Evolutionary conservation across 2,113 vertebrate species (phyloP).

Genomic region (Camelus dromedarius): DNA sequence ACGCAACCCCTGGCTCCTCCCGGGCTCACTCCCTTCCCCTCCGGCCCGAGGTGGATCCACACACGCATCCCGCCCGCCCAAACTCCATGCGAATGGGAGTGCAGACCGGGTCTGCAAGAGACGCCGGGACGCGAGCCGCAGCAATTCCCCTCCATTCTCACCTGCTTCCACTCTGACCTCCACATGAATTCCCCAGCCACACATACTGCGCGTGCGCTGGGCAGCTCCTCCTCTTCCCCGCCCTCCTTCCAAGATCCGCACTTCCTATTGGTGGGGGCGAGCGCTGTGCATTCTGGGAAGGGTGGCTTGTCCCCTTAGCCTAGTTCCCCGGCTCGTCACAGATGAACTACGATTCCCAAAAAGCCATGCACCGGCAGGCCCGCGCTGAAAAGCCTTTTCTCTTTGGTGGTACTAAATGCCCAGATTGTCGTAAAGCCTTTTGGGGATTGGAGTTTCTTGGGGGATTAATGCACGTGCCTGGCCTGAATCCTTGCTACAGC

Average conservation of each 20-base stretch:
- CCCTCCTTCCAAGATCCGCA: conserved; percentile 22
- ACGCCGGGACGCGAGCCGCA: rapidly evolving
- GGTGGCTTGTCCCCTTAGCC: rapidly evolving
- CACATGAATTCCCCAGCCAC: conserved; percentile 83
- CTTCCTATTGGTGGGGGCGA: neutral
- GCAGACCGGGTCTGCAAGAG: rapidly evolving
- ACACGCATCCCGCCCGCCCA: neutral
- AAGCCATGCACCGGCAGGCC: rapidly evolving
- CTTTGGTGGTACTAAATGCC: conserved; percentile 43
- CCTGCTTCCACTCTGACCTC: conserved; percentile 86
- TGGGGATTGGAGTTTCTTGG: conserved; percentile 77
- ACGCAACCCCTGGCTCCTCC: neutral
- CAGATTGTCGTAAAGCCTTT: neutral
- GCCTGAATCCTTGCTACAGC: rapidly evolving
- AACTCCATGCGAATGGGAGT: neutral
- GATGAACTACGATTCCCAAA: conserved; percentile 53
- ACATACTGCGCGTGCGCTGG: conserved; percentile 64
- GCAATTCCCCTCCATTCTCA: neutral
- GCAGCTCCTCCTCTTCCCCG: neutral
- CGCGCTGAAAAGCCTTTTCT: neutral
- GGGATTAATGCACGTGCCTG: conserved; percentile 56
- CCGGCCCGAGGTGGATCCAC: neutral
- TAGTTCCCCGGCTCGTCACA: rapidly evolving
- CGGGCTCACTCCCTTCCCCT: neutral
- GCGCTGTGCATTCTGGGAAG: conserved; percentile 66